Percentiles rank a stretch among this genome's conserved stretches.
phyloP scores from a whole-genome alignment of 1,140 invertebrate genomes.

The Lanistes nyassanus region DNA sequence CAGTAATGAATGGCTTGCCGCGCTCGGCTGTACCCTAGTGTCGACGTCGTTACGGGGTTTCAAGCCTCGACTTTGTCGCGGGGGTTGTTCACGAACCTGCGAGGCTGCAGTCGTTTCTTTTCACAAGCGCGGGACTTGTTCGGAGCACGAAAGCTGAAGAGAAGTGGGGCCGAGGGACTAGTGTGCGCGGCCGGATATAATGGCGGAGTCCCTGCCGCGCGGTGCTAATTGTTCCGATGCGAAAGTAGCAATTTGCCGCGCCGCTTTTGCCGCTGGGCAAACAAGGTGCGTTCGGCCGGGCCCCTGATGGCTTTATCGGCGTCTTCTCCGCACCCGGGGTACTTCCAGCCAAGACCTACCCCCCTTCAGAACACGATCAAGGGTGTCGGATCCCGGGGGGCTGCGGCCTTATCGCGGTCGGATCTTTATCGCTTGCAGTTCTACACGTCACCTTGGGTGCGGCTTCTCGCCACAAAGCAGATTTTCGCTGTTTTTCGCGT shows the following conservation, averaged over 20 bases:
- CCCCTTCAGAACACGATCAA: background rate
- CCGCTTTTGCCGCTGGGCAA: constrained; percentile 8
- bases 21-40: no score
- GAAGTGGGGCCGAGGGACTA: no score
- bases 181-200: background rate
- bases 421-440: background rate
- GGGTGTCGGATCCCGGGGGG: background rate
- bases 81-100: no score
- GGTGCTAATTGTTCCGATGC: background rate
- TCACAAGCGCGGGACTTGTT: background rate
- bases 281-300: background rate
- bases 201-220: background rate
- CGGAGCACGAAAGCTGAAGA: background rate
- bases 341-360: no score
- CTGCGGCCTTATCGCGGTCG: constrained; percentile 5
- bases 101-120: no score
- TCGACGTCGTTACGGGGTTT: no score
- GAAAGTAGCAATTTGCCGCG: background rate
- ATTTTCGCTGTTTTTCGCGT: background rate
- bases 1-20: no score
- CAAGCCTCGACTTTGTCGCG: no score
- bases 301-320: no score
- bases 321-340: no score
- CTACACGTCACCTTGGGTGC: background rate
- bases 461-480: background rate